phyloP scores from a whole-genome alignment of 2,113 vertebrate species.

The Canis aureus region DNA sequence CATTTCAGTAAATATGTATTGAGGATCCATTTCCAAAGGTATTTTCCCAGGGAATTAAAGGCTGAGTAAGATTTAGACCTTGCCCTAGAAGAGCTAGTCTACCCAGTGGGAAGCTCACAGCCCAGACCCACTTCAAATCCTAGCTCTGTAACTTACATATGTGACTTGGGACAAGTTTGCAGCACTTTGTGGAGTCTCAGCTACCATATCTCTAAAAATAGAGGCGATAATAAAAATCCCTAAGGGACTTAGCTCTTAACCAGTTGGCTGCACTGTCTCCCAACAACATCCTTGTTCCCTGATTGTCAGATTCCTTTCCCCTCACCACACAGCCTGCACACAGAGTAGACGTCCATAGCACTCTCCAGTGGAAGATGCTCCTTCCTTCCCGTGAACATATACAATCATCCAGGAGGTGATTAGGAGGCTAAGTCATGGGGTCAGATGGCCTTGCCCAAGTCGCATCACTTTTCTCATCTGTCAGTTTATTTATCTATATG shows the following conservation, averaged over 20 bases:
- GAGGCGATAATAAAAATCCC: background rate
- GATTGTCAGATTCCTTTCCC: background rate
- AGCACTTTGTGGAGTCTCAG: background rate
- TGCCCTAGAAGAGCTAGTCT: background rate
- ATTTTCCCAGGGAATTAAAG: background rate
- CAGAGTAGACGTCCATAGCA: background rate
- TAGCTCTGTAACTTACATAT: background rate
- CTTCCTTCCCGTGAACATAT: background rate
- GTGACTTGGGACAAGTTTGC: background rate
- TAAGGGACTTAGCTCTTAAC: background rate
- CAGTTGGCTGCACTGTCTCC: background rate
- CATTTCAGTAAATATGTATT: background rate
- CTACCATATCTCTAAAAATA: constrained; percentile 7
- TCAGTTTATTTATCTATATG: background rate
- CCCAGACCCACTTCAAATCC: background rate
- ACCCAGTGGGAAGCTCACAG: background rate
- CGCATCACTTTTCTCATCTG: background rate
- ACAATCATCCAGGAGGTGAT: background rate
- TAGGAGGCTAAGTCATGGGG: background rate
- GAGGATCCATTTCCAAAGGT: background rate
- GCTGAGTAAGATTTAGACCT: background rate
- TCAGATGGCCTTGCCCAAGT: background rate
- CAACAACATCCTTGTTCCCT: background rate
- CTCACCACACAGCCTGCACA: background rate
- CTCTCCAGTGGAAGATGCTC: background rate